Evolutionary conservation across 2,797 vertebrate genomes (phyloP), one percentile per base, ranked within the genome.

Genomic region (Lepus townsendii): DNA sequence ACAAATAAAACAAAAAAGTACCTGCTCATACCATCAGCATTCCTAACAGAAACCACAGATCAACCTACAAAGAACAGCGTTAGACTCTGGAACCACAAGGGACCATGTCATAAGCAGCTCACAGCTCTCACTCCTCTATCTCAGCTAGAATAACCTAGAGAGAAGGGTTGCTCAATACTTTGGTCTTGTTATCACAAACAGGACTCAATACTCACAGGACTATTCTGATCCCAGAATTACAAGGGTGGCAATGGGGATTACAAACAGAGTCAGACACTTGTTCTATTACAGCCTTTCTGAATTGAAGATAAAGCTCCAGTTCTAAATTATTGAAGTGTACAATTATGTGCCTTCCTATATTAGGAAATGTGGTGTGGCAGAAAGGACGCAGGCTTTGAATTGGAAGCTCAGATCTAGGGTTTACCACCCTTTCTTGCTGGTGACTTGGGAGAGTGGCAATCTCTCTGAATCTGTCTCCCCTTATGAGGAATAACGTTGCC

Each of bases 11-110:
- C 10, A 3, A 75, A 86, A 68, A 50, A 76, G 32, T 27, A 68
- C 83, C 63, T 80, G 68, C 65, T 82, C 95, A 87, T 47, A 80
- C 80, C 73, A 35, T 12, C 60, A 54, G 73, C 80, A 90, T 86
- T 94, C 71, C 66, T 52, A n/a, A 93, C 95, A 91, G 62, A 63
- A 14, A 80, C 66, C 84, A 91, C 17, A 95, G 79, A 83, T 13
- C 88, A 66, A 79, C 66, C 62, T 71, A 92, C 27, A 50, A 84
- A 92, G 63, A 85, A 38, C 77, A 60, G 60, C 66, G 78, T 24
- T 32, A 26, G 73, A 73, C 50, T 91, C 19, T 85, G 5, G 16
- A 63, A 77, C 66, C 75, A 52, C 42, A 32, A 20, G 7, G 85
- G 83, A 42, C 50, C 63, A 1, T 91, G 77, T 73, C 24, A 35